These are phyloP conservation scores for Lasiommata megera DNA, from an alignment of 2,888 invertebrate genomes.

Conservation along the genomic window DNA sequence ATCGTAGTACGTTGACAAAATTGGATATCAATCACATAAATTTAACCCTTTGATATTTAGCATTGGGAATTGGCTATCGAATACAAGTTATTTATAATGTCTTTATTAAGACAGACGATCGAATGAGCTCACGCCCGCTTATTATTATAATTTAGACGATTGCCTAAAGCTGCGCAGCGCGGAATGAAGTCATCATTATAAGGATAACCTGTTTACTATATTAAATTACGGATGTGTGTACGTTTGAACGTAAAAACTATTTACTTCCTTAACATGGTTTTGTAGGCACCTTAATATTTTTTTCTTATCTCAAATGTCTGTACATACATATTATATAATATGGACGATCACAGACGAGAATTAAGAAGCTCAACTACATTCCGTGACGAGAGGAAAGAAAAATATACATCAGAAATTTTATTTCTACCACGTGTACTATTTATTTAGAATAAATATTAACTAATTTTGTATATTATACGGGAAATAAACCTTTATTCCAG, in stretches of 20 bases:
- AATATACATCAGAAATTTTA: too few relatives aligned
- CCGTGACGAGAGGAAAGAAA: too few relatives aligned
- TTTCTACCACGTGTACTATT: too few relatives aligned
- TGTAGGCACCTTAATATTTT: too few relatives aligned
- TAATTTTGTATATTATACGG: too few relatives aligned
- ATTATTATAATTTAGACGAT: constrained; percentile 80
- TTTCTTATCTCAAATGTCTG: too few relatives aligned
- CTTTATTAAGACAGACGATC: constrained; percentile 77
- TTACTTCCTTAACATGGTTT: not conserved
- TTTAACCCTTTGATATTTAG: constrained; percentile 64
- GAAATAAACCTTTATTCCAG: too few relatives aligned
- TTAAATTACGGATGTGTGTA: constrained; percentile 8
- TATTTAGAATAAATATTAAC: too few relatives aligned
- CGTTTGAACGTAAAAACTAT: not conserved
- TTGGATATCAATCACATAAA: constrained; percentile 9
- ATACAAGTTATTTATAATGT: constrained; percentile 78
- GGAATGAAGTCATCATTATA: constrained; percentile 74
- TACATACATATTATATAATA: too few relatives aligned
- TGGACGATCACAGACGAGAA: too few relatives aligned
- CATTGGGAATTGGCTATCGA: constrained; percentile 56
- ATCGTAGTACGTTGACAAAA: not conserved
- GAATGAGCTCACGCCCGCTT: constrained; percentile 74
- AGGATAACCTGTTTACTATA: constrained; percentile 43
- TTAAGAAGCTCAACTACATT: too few relatives aligned
- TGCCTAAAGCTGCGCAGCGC: constrained; percentile 69